Evolutionary conservation across 1,140 invertebrate genomes (phyloP).

Genomic region (Tenebrio molitor): DNA sequence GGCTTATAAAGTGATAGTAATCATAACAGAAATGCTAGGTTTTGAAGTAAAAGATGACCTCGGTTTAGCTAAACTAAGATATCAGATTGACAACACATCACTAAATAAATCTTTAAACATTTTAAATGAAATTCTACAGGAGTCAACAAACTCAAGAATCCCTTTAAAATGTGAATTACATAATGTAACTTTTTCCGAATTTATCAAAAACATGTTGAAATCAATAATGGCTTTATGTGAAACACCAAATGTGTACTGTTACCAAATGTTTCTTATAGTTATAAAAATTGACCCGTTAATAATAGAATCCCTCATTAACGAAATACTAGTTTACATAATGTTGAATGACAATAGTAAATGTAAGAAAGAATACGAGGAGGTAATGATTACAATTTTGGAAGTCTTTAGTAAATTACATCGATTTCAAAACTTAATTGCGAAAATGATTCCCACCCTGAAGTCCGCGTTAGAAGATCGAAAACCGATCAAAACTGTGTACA

Average conservation of each 20-base stretch:
- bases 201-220: slow-evolving; percentile 56
- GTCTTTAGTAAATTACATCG: slow-evolving; percentile 62
- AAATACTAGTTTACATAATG: slow-evolving; percentile 56
- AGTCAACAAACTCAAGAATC: slow-evolving; percentile 48
- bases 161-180: slow-evolving; percentile 45
- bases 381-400: slow-evolving; percentile 57
- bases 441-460: slow-evolving; percentile 60
- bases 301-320: slow-evolving; percentile 53
- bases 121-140: slow-evolving; percentile 53
- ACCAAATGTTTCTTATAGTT: slow-evolving; percentile 55
- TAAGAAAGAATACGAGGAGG: slow-evolving; percentile 50
- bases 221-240: slow-evolving; percentile 49
- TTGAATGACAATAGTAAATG: slow-evolving; percentile 46
- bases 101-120: slow-evolving; percentile 51
- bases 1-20: slow-evolving; percentile 56
- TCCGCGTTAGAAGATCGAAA: slow-evolving; percentile 1
- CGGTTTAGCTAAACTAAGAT: slow-evolving; percentile 29
- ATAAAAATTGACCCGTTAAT: slow-evolving; percentile 58
- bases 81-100: not conserved
- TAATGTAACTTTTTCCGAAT: slow-evolving; percentile 54
- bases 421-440: slow-evolving; percentile 61
- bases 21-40: slow-evolving; percentile 55
- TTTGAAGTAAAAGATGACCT: slow-evolving; percentile 56
- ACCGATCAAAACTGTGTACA: slow-evolving; percentile 43
- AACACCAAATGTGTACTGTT: slow-evolving; percentile 50